These are phyloP conservation scores for Asbolus verrucosus DNA, from an alignment of 1,140 invertebrate genomes.

Conservation along the genomic window DNA sequence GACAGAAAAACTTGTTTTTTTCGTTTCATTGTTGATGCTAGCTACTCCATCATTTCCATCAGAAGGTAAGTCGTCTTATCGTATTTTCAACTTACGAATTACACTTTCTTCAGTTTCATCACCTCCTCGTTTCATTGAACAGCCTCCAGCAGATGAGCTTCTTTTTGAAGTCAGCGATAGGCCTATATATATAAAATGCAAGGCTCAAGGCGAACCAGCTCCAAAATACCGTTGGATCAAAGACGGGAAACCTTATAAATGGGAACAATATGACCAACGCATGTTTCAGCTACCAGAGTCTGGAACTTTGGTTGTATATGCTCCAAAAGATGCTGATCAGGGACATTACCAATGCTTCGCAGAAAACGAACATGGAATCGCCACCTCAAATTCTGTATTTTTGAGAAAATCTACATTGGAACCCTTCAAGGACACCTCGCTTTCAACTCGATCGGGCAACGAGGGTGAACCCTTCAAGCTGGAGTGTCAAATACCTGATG, in stretches of 20 bases:
- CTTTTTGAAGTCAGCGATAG: conserved; percentile 94
- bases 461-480: conserved; percentile 91
- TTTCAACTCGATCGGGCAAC: conserved; percentile 74
- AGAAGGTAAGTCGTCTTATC: conserved; percentile 35
- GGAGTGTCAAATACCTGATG: conserved; percentile 90
- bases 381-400: conserved; percentile 94
- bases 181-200: conserved; percentile 94
- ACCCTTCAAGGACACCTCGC: conserved; percentile 83
- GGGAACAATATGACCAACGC: conserved; percentile 91
- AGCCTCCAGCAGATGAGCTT: conserved; percentile 89
- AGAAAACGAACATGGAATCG: conserved; percentile 92
- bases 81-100: conserved; percentile 11
- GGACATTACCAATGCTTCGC: conserved; percentile 99
- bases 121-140: conserved; percentile 89
- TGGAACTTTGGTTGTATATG: conserved; percentile 91
- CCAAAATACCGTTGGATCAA: conserved; percentile 90
- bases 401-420: conserved; percentile 95
- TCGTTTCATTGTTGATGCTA: conserved; percentile 15
- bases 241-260: conserved; percentile 92
- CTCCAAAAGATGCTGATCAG: conserved; percentile 90
- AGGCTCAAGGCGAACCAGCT: conserved; percentile 91
- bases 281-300: conserved; percentile 92
- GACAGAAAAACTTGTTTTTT: too few relatives aligned
- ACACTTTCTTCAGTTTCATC: conserved; percentile 75
- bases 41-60: conserved; percentile 26